Evolutionary conservation across 2,888 invertebrate genomes (phyloP).

Genomic region (Drosophila diplacantha): DNA sequence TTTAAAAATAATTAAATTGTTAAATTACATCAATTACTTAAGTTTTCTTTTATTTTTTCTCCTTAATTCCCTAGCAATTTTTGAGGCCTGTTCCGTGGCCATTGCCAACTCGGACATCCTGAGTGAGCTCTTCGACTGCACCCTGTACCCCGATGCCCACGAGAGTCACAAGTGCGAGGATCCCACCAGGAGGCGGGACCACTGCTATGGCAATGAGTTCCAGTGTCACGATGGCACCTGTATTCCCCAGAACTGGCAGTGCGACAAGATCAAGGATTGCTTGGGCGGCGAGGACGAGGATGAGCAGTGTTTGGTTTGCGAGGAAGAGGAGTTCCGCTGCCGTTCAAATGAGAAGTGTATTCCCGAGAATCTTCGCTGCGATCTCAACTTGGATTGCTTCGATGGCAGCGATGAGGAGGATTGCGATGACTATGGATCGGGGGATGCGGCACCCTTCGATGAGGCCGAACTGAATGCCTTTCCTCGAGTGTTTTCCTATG

Average conservation of each 20-base stretch:
- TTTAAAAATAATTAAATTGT: neutral
- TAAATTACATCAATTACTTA: neutral
- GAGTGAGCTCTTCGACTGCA: conserved; percentile 81
- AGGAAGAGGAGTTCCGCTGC: conserved; percentile 79
- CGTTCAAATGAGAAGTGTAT: conserved; percentile 79
- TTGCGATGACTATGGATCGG: conserved; percentile 79
- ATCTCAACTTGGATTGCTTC: conserved; percentile 81
- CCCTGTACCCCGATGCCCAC: conserved; percentile 80
- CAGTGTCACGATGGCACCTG: conserved; percentile 81
- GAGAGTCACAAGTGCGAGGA: conserved; percentile 80
- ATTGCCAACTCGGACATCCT: conserved; percentile 80
- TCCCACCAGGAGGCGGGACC: conserved; percentile 78
- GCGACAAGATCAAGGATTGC: conserved; percentile 79
- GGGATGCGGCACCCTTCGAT: conserved; percentile 76
- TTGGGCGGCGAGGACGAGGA: conserved; percentile 78
- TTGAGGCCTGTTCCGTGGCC: conserved; percentile 81
- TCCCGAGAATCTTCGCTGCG: conserved; percentile 81
- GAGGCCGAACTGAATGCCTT: conserved; percentile 68
- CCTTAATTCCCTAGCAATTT: conserved; percentile 78
- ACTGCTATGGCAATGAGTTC: conserved; percentile 80
- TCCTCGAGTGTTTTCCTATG: conserved; percentile 74
- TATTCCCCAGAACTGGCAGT: conserved; percentile 81
- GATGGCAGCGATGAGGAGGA: conserved; percentile 82
- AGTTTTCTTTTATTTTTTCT: neutral
- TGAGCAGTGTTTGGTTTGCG: conserved; percentile 78